phyloP scores from a whole-genome alignment of 2,797 vertebrate species.

The Poeciliopsis infans region DNA sequence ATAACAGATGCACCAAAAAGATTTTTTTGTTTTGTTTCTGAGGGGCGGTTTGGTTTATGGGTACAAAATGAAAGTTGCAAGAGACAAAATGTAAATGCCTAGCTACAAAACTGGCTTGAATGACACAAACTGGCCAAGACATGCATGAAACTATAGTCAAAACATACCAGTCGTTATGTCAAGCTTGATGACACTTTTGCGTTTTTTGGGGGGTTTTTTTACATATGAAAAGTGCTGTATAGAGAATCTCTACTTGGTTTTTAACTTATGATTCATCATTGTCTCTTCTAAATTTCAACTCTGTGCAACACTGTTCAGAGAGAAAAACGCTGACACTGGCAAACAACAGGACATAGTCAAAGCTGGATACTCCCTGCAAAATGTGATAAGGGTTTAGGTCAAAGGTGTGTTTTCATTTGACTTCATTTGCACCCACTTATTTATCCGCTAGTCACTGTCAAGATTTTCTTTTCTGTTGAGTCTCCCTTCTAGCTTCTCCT shows the following conservation, averaged over 20 bases:
- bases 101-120: background rate
- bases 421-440: conserved; percentile 1
- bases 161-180: background rate
- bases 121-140: background rate
- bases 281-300: conserved; percentile 3
- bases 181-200: background rate
- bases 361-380: conserved; percentile 4
- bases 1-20: background rate
- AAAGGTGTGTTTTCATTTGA: background rate
- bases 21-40: background rate
- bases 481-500: background rate
- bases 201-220: background rate
- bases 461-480: background rate
- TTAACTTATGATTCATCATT: background rate
- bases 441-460: conserved; percentile 13
- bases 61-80: background rate
- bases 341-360: conserved; percentile 58
- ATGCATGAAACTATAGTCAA: background rate
- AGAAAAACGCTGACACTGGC: conserved; percentile 30
- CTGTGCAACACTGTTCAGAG: background rate
- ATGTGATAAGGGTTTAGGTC: conserved; percentile 6
- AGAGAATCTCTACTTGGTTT: background rate
- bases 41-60: background rate
- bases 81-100: background rate
- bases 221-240: background rate